Base-by-base conservation (phyloP, 2,888 invertebrate genomes). In the Blera fallax region DNA sequence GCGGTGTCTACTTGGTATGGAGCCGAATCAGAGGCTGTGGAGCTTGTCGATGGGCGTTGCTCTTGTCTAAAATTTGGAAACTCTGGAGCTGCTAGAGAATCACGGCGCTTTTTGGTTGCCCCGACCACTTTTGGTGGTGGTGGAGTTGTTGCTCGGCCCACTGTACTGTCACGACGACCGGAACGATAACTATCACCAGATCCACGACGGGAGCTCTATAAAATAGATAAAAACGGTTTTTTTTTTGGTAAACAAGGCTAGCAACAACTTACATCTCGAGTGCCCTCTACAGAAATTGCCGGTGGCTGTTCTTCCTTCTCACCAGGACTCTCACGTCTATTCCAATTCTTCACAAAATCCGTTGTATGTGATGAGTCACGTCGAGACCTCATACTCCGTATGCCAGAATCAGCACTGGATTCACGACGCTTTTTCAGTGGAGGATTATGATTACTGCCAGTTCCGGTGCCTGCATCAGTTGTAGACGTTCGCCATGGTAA, bases 371-470 rank as follows among this genome's bases (percentile, higher is more conserved):
- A 11, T 4, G 96, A 96, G 88, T 96, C 96, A 8, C 96, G 93
- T 11, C 96, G 94, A 2, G 96, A 95, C 69, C 95, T 94, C 90
- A 95, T 95, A 27, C 96, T 95, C 90, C 96, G 95, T 87, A 97
- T 95, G 60, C 97, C 96, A 0, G 97, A 96, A 91, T 97, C 97
- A 54, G 96, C 97, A 78, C 97, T 97, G 24, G 97, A 97, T 90
- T 97, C 97, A 64, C 97, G 94, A n/a, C 97, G 94, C 89, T 97
- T 97, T 37, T 96, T 93, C 70, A 92, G 82, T 1, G 93, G 93
- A 6, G 91, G 90, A 0, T 94, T 94, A 5, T 93, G 93, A 56
- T 89, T 89, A 7, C 73, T 88, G 34, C 87, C 85, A 73, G 93
- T 92, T 89, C 93, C 93, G 7, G 90, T 91, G 45, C 92, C 89